Evolutionary conservation across 2,888 invertebrate species (phyloP).

Genomic region (Ormia ochracea): DNA sequence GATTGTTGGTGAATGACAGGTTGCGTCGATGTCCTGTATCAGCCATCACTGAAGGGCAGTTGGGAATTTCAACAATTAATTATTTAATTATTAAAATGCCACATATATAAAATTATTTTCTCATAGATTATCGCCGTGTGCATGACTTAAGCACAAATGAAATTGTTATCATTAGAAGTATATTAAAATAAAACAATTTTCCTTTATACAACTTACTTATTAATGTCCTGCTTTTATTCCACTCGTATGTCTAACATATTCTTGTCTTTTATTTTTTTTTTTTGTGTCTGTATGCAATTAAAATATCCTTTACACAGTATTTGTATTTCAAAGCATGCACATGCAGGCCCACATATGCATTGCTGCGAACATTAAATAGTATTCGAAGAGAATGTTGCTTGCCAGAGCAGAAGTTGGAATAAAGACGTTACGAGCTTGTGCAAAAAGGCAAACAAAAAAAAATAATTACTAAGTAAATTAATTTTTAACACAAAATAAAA

Average conservation of each 20-base stretch:
- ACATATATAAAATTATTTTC: too few relatives aligned
- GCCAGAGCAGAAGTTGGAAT: neutral
- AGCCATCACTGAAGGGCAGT: too few relatives aligned
- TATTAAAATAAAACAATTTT: too few relatives aligned
- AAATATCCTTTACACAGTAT: slow-evolving; percentile 21
- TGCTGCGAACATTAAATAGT: neutral
- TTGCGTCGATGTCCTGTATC: too few relatives aligned
- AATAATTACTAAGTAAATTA: slow-evolving; percentile 44
- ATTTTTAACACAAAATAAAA: slow-evolving; percentile 6
- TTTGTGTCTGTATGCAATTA: slow-evolving; percentile 45
- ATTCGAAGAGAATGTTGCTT: neutral
- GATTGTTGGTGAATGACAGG: too few relatives aligned
- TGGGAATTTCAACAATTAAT: too few relatives aligned
- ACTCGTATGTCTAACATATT: slow-evolving; percentile 6
- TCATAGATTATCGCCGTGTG: too few relatives aligned
- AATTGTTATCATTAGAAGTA: too few relatives aligned
- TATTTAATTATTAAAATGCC: too few relatives aligned
- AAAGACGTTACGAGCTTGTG: neutral
- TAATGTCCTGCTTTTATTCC: too few relatives aligned
- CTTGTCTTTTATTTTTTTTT: slow-evolving; percentile 7
- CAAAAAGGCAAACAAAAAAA: slow-evolving; percentile 27
- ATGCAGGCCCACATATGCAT: too few relatives aligned
- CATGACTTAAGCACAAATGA: too few relatives aligned
- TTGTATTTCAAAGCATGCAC: neutral
- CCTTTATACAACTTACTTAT: neutral